Evolutionary conservation across 2,888 invertebrate genomes (phyloP), one percentile per base, ranked within the genome.

Genomic region (Hemicrepidius hirtus): DNA sequence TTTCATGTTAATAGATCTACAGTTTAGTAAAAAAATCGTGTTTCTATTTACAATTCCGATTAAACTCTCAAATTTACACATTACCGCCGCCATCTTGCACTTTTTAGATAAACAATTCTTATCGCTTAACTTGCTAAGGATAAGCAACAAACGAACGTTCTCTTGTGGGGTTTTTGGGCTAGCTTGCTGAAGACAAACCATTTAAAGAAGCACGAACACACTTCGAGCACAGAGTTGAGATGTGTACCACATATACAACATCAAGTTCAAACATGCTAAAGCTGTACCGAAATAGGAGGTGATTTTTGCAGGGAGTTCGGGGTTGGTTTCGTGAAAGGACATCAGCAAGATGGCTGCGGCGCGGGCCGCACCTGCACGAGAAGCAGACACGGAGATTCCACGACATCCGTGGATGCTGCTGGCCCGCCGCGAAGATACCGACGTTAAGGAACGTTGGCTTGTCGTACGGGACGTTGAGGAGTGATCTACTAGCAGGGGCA

Each of bases 341-440:
- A 95, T 94, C 90, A 95, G 93, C 94, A 95, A 95, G 93, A 95
- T 95, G 93, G 95, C 95, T 90, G 95, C 95, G 89, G 94, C 92
- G 88, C 95, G 93, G 88, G 95, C 95, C 92, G 95, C 95, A 95
- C 95, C 95, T 95, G 95, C 94, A 90, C 95, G 92, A 86, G 95
- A 95, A 84, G 93, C 92, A 84, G 94, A 92, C 84, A 93, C 92
- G 82, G 92, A 87, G 84, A 92, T 91, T 86, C 92, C 93, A 82
- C 92, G 92, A 82, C 89, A 89, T 80, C 85, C 85, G 84, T 88
- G 87, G 82, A 89, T 88, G 85, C 91, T 89, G 87, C 89, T 88
- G 68, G 88, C 86, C 81, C 89, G 86, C 76, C 89, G 87, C 81
- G 88, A 85, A 83, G 86, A 87, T 80, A 87, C 85, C 77, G 88